Conservation (phyloP, 2,113 vertebrate species). For the Proteles cristata region DNA sequence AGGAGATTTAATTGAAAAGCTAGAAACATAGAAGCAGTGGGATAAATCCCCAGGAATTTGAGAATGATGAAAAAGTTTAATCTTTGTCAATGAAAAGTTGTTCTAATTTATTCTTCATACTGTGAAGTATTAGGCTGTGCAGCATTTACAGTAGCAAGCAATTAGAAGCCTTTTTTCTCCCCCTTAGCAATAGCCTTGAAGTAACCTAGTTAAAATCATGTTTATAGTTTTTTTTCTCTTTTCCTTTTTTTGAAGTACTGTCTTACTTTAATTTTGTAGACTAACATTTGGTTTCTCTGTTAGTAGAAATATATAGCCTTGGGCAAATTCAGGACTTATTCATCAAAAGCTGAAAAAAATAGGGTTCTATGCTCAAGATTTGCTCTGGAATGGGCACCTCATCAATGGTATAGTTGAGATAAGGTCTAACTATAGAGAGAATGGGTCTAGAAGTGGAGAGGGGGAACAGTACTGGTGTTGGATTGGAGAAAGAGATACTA, state of each 20-base stretch:
- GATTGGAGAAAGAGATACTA: neutral
- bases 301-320: conserved; percentile 9
- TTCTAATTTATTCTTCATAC: conserved; percentile 62
- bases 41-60: conserved; percentile 68
- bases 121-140: conserved; percentile 56
- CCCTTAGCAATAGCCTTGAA: conserved; percentile 52
- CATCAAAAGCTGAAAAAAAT: conserved; percentile 36
- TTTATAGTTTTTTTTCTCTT: conserved; percentile 28
- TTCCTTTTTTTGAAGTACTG: neutral
- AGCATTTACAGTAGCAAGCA: conserved; percentile 49
- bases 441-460: neutral
- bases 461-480: neutral
- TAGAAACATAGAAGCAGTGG: conserved; percentile 68
- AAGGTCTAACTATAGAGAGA: neutral
- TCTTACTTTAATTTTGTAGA: conserved; percentile 60
- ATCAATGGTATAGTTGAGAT: neutral
- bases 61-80: conserved; percentile 76
- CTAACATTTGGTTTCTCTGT: conserved; percentile 57
- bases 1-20: conserved; percentile 78
- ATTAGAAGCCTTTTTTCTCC: conserved; percentile 62
- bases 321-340: conserved; percentile 49
- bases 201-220: conserved; percentile 67
- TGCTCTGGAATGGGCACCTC: neutral
- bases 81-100: conserved; percentile 79
- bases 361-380: neutral